Evolutionary conservation across 1,140 invertebrate genomes (phyloP).

Genomic region (Tribolium madens): DNA sequence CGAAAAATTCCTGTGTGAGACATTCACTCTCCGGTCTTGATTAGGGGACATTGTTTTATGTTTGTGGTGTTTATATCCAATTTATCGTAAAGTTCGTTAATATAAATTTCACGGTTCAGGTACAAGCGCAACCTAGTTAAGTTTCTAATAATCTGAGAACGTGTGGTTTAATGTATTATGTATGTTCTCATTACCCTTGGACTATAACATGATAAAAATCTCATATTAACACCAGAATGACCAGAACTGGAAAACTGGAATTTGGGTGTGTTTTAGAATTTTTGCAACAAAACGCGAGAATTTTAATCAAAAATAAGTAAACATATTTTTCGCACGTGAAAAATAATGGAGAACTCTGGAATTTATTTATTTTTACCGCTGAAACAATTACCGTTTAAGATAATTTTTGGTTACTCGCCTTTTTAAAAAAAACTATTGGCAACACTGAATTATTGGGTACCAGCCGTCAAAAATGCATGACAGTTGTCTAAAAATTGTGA

Average conservation of each 20-base stretch:
- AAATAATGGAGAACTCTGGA: not conserved
- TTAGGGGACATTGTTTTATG: not conserved
- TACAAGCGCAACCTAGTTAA: not conserved
- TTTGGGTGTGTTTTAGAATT: not conserved
- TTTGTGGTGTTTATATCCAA: not conserved
- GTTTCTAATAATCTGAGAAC: not conserved
- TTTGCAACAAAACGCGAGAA: not conserved
- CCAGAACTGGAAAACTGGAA: too few species aligned
- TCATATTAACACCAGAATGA: not conserved
- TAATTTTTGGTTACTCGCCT: too few species aligned
- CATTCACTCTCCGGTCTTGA: not conserved
- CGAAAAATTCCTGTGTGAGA: constrained; percentile 13
- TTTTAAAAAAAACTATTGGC: too few species aligned
- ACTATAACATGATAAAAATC: not conserved
- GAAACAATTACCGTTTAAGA: too few species aligned
- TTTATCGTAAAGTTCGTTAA: constrained; percentile 5
- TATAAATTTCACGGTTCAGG: constrained; percentile 11
- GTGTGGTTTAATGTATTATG: constrained; percentile 21
- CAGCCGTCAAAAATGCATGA: too few species aligned
- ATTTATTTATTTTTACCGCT: not conserved
- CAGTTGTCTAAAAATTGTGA: too few species aligned
- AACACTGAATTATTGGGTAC: too few species aligned
- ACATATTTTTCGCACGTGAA: not conserved
- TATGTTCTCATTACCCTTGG: not conserved
- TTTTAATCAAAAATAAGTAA: not conserved